Conservation (phyloP, 2,797 vertebrate species). For the Neosilurus hyrtlii region DNA sequence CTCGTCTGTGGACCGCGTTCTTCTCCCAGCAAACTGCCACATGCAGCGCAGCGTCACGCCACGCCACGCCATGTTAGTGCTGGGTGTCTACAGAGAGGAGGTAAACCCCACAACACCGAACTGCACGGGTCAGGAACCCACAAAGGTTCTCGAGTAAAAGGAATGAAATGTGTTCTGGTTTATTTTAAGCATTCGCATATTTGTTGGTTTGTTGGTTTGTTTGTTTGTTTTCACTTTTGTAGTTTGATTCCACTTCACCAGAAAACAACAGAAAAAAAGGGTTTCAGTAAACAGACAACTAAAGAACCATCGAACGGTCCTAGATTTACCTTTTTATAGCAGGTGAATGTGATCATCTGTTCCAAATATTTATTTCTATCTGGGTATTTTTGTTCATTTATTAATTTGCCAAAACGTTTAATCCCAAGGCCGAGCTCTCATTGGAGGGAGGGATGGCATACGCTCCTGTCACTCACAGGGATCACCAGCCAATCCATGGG, state of each 20-base stretch:
- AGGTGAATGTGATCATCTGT: too few relatives aligned
- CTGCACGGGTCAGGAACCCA: not conserved
- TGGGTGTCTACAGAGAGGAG: constrained; percentile 36
- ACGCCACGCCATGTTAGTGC: too few relatives aligned
- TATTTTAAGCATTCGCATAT: not conserved
- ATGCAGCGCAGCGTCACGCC: not conserved
- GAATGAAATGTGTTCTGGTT: not conserved
- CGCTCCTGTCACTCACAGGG: too few relatives aligned
- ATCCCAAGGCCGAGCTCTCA: too few relatives aligned
- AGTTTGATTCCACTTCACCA: not conserved
- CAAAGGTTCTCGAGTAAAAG: not conserved
- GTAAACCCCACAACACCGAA: not conserved
- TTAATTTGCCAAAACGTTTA: too few relatives aligned
- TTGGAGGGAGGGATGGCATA: too few relatives aligned
- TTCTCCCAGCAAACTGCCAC: constrained; percentile 4
- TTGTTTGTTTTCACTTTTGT: not conserved
- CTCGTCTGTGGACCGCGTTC: constrained; percentile 10
- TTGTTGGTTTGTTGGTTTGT: too few relatives aligned
- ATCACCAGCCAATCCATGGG: too few relatives aligned
- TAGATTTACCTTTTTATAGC: not conserved
- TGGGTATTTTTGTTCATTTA: too few relatives aligned
- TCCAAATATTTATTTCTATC: too few relatives aligned
- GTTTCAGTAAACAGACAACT: not conserved
- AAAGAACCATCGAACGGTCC: not conserved
- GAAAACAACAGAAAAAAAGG: not conserved